Percentiles rank a stretch among this genome's conserved stretches.
phyloP scores from a whole-genome alignment of 2,113 vertebrate genomes.

The Scalopus aquaticus region DNA sequence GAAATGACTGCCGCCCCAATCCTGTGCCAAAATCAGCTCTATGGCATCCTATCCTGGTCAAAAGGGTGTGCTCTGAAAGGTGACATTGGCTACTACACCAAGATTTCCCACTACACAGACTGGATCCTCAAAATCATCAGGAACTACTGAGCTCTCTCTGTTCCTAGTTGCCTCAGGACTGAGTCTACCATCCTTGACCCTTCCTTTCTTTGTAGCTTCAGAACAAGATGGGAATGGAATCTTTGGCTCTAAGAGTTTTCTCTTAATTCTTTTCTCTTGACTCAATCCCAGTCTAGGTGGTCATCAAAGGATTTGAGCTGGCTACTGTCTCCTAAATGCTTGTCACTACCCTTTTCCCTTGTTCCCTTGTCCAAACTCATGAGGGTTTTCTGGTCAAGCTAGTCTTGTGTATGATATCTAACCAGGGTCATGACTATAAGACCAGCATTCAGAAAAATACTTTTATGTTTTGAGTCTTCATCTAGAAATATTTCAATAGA shows the following conservation, averaged over 20 bases:
- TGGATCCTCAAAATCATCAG: conserved; percentile 37
- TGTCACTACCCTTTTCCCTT: neutral
- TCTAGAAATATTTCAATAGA: conserved; percentile 9
- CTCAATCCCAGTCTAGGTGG: neutral
- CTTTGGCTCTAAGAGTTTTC: neutral
- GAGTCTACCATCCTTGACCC: neutral
- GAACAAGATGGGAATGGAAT: neutral
- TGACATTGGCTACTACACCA: neutral
- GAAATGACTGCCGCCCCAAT: conserved; percentile 1
- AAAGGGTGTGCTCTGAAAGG: conserved; percentile 44
- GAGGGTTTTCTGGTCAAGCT: neutral
- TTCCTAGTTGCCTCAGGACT: neutral
- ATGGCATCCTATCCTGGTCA: conserved; percentile 19
- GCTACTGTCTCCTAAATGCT: neutral
- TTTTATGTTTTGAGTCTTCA: neutral
- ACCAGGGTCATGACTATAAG: neutral
- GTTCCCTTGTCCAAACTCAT: neutral
- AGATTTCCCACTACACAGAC: conserved; percentile 6
- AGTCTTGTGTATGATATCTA: neutral
- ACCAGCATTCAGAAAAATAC: neutral
- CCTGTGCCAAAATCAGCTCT: conserved; percentile 36
- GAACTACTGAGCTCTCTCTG: neutral
- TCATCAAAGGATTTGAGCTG: neutral
- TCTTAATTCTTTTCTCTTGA: neutral
- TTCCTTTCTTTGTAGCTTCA: neutral